Conservation (phyloP, 1,140 invertebrate species). For the Procambarus clarkii region DNA sequence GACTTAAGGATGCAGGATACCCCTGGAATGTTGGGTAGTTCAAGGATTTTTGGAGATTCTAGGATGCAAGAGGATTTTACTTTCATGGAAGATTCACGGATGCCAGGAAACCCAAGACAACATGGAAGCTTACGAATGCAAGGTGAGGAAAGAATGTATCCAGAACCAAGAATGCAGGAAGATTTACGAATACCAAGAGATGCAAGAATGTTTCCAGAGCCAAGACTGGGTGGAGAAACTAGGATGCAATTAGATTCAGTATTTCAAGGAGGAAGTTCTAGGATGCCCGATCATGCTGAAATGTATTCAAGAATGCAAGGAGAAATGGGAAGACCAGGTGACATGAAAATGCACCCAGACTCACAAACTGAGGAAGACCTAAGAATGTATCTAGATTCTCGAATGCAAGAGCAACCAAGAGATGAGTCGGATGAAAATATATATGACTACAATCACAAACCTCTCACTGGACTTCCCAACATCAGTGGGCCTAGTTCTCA, state of each 20-base stretch:
- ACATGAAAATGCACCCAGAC: background rate
- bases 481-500: background rate
- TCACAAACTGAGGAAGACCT: background rate
- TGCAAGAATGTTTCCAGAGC: conserved; percentile 5
- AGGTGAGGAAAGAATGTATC: background rate
- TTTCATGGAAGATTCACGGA: background rate
- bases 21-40: background rate
- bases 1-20: background rate
- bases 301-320: background rate
- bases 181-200: conserved; percentile 2
- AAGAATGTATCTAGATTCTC: conserved; percentile 16
- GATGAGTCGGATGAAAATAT: background rate
- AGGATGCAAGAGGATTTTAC: background rate
- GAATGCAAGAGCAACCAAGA: background rate
- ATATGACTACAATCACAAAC: conserved; percentile 27
- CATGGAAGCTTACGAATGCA: background rate
- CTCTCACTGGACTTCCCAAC: background rate
- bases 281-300: background rate
- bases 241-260: background rate
- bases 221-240: background rate
- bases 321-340: background rate
- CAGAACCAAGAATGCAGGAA: background rate
- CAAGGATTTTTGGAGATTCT: conserved; percentile 9
- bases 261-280: background rate
- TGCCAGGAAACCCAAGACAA: conserved; percentile 9